Evolutionary conservation across 2,797 vertebrate genomes (phyloP).

Genomic region (Sylvia borin): DNA sequence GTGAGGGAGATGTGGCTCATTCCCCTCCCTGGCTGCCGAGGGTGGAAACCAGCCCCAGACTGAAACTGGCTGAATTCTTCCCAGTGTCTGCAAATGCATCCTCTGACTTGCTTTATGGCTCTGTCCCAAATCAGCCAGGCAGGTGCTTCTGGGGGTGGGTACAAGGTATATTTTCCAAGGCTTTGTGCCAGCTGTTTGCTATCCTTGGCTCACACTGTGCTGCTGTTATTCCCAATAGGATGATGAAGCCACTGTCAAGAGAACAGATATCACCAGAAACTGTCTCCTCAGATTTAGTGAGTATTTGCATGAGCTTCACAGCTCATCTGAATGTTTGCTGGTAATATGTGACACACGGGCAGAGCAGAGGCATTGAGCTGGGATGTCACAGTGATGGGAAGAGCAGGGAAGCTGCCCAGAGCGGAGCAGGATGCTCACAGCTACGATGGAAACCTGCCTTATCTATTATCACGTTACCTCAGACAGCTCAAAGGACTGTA

Average conservation of each 20-base stretch:
- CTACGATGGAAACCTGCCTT: background rate
- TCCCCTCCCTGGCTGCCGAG: accelerated
- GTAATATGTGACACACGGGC: background rate
- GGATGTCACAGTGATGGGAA: background rate
- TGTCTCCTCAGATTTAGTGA: background rate
- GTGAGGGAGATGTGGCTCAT: accelerated
- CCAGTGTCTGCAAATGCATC: background rate
- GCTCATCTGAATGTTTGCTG: background rate
- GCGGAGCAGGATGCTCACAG: background rate
- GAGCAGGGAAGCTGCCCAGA: background rate
- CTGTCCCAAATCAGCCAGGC: accelerated
- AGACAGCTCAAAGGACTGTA: no score
- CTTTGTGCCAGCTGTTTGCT: background rate
- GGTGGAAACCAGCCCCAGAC: background rate
- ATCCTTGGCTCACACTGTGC: accelerated
- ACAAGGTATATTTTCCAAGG: background rate
- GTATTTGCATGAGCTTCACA: background rate
- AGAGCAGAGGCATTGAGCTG: background rate
- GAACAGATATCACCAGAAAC: background rate
- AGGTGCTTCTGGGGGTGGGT: background rate
- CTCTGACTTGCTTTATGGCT: background rate
- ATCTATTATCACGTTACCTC: background rate
- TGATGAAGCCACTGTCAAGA: background rate
- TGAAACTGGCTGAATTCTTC: background rate
- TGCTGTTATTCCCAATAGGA: background rate